phyloP scores from a whole-genome alignment of 2,797 vertebrate species.

The Arnoldichthys spilopterus region DNA sequence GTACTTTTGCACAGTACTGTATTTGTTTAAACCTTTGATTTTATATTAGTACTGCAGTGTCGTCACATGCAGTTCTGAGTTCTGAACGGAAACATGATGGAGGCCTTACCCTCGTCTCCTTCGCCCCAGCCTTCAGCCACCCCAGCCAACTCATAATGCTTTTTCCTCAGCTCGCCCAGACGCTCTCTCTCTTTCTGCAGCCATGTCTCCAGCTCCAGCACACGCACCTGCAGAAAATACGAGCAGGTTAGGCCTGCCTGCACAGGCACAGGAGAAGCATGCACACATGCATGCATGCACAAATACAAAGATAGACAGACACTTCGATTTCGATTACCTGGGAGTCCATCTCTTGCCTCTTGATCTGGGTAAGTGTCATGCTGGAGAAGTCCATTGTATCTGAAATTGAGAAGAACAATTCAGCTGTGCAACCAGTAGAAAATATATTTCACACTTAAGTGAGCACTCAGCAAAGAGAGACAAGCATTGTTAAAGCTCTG shows the following conservation, averaged over 20 bases:
- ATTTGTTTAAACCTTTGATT: neutral
- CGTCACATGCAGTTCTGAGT: too few relatives aligned
- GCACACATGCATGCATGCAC: neutral
- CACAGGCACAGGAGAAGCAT: neutral
- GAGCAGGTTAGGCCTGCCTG: slow-evolving; percentile 1
- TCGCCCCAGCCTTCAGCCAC: slow-evolving; percentile 95
- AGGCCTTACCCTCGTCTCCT: slow-evolving; percentile 71
- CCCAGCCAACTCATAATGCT: slow-evolving; percentile 94
- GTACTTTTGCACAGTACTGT: too few relatives aligned
- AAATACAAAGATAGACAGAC: neutral
- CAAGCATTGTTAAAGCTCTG: too few relatives aligned
- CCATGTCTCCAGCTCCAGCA: slow-evolving; percentile 92
- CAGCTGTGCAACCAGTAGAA: neutral
- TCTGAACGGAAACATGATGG: neutral
- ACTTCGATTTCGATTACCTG: slow-evolving; percentile 79
- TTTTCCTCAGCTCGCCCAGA: slow-evolving; percentile 94
- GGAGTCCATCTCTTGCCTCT: slow-evolving; percentile 96
- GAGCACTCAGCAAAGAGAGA: neutral
- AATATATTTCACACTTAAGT: too few relatives aligned
- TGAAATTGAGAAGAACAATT: slow-evolving; percentile 56
- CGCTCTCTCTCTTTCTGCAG: slow-evolving; percentile 94
- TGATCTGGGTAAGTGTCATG: slow-evolving; percentile 97
- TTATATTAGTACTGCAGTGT: too few relatives aligned
- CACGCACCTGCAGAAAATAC: slow-evolving; percentile 83
- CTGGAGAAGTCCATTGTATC: slow-evolving; percentile 97